A percentile compares a stretch with the other conserved stretches of the same genome.
Evolutionary conservation across 1,140 invertebrate species (phyloP).

Genomic region (Drosophila simulans): DNA sequence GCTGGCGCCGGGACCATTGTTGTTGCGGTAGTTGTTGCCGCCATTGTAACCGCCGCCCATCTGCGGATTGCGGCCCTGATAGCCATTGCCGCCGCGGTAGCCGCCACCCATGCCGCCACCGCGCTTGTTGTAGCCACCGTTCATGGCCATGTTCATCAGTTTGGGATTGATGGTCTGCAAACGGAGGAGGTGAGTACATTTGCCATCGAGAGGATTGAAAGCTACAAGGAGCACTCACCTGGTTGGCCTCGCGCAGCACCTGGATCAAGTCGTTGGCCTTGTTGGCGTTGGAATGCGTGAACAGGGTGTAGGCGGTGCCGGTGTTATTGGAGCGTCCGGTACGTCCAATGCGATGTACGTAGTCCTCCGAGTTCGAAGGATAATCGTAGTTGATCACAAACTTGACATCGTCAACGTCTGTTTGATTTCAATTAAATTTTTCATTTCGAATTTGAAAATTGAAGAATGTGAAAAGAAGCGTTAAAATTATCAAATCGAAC

Average conservation of each 20-base stretch:
- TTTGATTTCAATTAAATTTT: slow-evolving; percentile 58
- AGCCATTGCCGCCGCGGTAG: slow-evolving; percentile 63
- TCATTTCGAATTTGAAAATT: slow-evolving; percentile 72
- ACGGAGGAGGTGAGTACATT: slow-evolving; percentile 1
- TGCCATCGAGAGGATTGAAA: background rate
- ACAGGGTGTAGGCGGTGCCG: slow-evolving; percentile 99
- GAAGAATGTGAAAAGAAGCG: slow-evolving; percentile 69
- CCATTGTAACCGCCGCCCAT: slow-evolving; percentile 57
- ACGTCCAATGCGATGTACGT: slow-evolving; percentile 99
- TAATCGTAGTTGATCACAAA: slow-evolving; percentile 99
- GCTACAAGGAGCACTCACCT: slow-evolving; percentile 86
- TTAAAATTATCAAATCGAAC: slow-evolving; percentile 62
- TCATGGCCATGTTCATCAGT: slow-evolving; percentile 86
- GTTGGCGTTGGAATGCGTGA: slow-evolving; percentile 96
- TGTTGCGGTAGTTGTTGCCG: slow-evolving; percentile 62
- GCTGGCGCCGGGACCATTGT: slow-evolving; percentile 49
- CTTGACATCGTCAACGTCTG: slow-evolving; percentile 99
- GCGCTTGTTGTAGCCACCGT: slow-evolving; percentile 80
- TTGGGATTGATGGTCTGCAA: slow-evolving; percentile 87
- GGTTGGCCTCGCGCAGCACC: slow-evolving; percentile 97
- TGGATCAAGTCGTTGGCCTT: slow-evolving; percentile 96
- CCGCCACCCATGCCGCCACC: slow-evolving; percentile 52
- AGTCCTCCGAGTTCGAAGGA: slow-evolving; percentile 99
- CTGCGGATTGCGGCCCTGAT: slow-evolving; percentile 70
- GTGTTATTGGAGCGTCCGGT: slow-evolving; percentile 96